Base-by-base conservation (phyloP, 2,113 vertebrate genomes). In the Tricholaema leucomelas region DNA sequence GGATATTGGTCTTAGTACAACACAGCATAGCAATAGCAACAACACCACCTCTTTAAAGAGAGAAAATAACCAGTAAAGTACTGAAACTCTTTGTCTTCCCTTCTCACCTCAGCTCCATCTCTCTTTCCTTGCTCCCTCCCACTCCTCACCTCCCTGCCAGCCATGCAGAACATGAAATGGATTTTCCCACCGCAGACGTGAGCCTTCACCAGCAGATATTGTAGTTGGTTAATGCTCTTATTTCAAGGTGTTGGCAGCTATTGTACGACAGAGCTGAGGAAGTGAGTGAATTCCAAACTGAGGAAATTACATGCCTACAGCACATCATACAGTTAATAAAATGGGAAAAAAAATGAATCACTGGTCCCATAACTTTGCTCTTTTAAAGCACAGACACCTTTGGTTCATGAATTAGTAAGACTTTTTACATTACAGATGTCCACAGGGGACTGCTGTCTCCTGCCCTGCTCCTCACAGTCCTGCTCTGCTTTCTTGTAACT, bases 371-470 rank as follows among this genome's bases (percentile, higher is more conserved):
- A 93, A 93, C 65, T 89, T 94, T 82, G 83, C 87, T 79, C 65
- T 65, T 88, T 77, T 94, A 86, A 93, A 87, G 76, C 72, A 67
- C 80, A 77, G 88, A 66, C 55, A 87, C 85, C 87, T 96, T 50
- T 46, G 59, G 89, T 92, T 96, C 95, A 95, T 93, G 89, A 96
- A 96, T 96, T 95, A 95, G 65, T 88, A 93, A 96, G 75, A n/a
- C 81, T 83, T 92, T 94, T 92, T 92, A 81, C 87, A 91, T 94
- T 90, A 92, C 83, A 11, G 21, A 81, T 16, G 44, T 83, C 95
- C 77, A 8, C 23, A 44, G 89, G 92, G 95, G 88, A 80, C 79
- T 64, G 20, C 52, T 81, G 58, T 50, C 95, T 92, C 76, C 86
- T 92, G 59, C 70, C 61, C 87, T 77, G 21, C 52, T 93, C 80